Evolutionary conservation across 2,888 invertebrate species (phyloP).

Genomic region (Drosophila villosipedis): DNA sequence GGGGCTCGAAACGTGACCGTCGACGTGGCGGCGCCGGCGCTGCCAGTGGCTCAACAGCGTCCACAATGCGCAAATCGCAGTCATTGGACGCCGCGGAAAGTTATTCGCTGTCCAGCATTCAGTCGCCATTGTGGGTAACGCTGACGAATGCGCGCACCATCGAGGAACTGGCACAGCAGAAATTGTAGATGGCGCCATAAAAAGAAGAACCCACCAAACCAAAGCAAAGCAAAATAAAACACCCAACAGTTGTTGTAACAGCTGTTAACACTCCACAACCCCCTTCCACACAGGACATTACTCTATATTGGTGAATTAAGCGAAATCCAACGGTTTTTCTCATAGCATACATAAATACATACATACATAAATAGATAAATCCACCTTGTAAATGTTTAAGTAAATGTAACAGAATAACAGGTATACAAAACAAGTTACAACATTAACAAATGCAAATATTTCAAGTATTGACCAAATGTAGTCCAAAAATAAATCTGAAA

Average conservation of each 20-base stretch:
- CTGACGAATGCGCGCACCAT: slow-evolving; percentile 90
- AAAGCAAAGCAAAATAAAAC: neutral
- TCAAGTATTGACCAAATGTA: slow-evolving; percentile 46
- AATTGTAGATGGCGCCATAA: slow-evolving; percentile 45
- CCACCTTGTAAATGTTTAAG: slow-evolving; percentile 46
- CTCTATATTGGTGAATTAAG: slow-evolving; percentile 3
- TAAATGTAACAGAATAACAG: slow-evolving; percentile 20
- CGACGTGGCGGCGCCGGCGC: slow-evolving; percentile 28
- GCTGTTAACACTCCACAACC: slow-evolving; percentile 26
- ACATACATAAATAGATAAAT: slow-evolving; percentile 1
- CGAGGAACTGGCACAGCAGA: slow-evolving; percentile 82
- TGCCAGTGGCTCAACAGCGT: slow-evolving; percentile 13
- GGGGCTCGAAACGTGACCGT: slow-evolving; percentile 50
- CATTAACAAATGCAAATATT: slow-evolving; percentile 40
- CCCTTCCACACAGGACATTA: neutral
- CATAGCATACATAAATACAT: neutral
- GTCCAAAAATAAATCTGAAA: slow-evolving; percentile 41
- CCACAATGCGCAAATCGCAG: slow-evolving; percentile 75
- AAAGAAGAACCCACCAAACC: slow-evolving; percentile 14
- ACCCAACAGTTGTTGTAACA: slow-evolving; percentile 11
- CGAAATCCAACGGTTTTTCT: slow-evolving; percentile 52
- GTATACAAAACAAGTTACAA: slow-evolving; percentile 41
- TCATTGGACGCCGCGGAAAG: slow-evolving; percentile 77
- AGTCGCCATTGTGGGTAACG: slow-evolving; percentile 93
- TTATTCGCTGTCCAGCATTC: slow-evolving; percentile 86